Percentiles rank a stretch among this genome's conserved stretches.
phyloP scores from a whole-genome alignment of 2,888 invertebrate genomes.

The Watsonalla binaria region DNA sequence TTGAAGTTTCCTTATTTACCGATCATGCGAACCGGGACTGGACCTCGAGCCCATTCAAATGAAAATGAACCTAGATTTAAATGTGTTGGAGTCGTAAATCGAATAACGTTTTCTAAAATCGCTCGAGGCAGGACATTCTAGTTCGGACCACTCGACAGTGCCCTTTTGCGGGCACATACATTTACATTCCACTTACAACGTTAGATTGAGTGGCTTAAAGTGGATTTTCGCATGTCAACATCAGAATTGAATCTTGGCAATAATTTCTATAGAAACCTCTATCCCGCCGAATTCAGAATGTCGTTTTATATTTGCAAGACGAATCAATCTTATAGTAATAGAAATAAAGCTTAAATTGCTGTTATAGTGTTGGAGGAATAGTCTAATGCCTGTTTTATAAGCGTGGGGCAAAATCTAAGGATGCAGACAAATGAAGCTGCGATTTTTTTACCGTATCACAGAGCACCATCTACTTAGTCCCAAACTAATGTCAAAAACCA shows the following conservation, averaged over 20 bases:
- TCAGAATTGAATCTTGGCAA: slow-evolving; percentile 8
- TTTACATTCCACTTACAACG: slow-evolving; percentile 14
- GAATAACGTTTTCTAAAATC: slow-evolving; percentile 12
- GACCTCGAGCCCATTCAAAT: slow-evolving; percentile 15
- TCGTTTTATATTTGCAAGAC: slow-evolving; percentile 25
- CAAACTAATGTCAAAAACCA: too few species aligned
- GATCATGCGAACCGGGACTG: slow-evolving; percentile 20
- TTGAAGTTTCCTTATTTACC: slow-evolving; percentile 13
- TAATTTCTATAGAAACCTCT: slow-evolving; percentile 33
- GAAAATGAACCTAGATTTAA: slow-evolving; percentile 28
- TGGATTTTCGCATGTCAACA: slow-evolving; percentile 16
- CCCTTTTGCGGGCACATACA: slow-evolving; percentile 40
- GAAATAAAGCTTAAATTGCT: background rate
- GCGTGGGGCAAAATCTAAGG: background rate
- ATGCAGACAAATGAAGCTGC: too few species aligned
- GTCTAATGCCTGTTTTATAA: background rate
- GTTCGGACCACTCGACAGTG: slow-evolving; percentile 43
- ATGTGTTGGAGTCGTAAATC: slow-evolving; percentile 27
- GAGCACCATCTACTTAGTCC: too few species aligned
- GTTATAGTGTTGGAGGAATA: background rate
- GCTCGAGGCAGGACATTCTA: slow-evolving; percentile 48
- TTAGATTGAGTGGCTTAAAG: slow-evolving; percentile 20
- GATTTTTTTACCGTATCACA: too few species aligned
- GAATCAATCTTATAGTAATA: background rate
- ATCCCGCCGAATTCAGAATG: slow-evolving; percentile 47